Percentiles rank a stretch among this genome's conserved stretches.
These are phyloP conservation scores for Trichonephila inaurata DNA, from an alignment of 1,140 invertebrate species.

Conservation along the genomic window DNA sequence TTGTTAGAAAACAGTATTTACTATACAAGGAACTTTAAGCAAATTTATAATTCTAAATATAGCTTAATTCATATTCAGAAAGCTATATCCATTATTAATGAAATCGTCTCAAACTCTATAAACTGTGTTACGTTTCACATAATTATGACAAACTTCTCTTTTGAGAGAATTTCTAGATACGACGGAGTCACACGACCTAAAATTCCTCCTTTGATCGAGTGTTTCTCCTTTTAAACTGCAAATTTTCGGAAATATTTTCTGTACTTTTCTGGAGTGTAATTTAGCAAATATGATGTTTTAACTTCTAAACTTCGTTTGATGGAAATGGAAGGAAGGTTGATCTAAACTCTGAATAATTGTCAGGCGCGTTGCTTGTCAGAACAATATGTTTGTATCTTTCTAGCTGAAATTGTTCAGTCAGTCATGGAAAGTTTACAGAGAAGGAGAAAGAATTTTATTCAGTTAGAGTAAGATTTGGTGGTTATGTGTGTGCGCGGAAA, in stretches of 20 bases:
- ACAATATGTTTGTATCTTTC: background rate
- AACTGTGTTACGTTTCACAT: no score
- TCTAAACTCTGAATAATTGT: background rate
- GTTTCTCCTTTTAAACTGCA: background rate
- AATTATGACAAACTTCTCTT: no score
- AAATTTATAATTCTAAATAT: no score
- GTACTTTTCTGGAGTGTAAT: background rate
- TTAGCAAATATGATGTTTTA: background rate
- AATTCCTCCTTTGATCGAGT: conserved; percentile 15
- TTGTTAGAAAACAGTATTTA: no score
- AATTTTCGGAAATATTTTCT: background rate
- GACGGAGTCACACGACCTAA: background rate
- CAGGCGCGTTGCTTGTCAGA: background rate
- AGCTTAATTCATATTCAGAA: no score
- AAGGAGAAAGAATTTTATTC: background rate
- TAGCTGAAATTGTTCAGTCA: background rate
- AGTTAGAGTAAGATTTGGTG: no score
- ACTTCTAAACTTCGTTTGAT: background rate
- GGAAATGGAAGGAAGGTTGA: background rate
- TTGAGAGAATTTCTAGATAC: background rate
- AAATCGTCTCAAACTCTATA: no score
- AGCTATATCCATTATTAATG: no score
- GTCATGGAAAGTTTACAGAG: background rate
- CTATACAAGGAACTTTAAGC: no score
- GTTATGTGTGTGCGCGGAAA: no score